Base-by-base conservation (phyloP, 2,888 invertebrate genomes). In the Troilus luridus region DNA sequence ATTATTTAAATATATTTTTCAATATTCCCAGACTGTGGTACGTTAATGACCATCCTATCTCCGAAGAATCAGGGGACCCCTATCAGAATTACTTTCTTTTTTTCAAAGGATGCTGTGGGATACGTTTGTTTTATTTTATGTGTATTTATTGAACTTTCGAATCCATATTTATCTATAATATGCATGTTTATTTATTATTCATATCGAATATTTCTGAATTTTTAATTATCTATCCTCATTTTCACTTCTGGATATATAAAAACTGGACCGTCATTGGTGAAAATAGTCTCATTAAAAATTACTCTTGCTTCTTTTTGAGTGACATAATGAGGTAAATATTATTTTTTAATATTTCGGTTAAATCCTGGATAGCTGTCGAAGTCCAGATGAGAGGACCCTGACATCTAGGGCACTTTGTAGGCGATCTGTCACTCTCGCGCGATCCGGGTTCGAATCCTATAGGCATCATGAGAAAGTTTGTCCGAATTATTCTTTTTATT, bases 401-500 rank as follows among this genome's bases (percentile, higher is more conserved):
- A 77, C 72, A 77, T 12, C 2, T 14, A 17, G 72, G 41, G 72
- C 72, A 19, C 72, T 41, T 19, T 8, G 72, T 77, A 41, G 72
- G 72, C 72, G 72, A 77, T 19, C 17, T 77, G 72, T 77, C 72
- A 77, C 9, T 77, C 72, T 41, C 72, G 8, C 27, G 7, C 17
- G 41, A 41, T 41, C 41, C 72, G 14, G 27, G 27, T 41, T 41
- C 72, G 41, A 77, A 41, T 77, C 72, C 8, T 19, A 0, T 14
- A 9, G 67, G 67, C 24, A 67, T 64, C 64, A 67, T 24, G 72
- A 77, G 72, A 77, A 41, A 77, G 72, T 77, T 41, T 77, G 72
- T 77, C 10, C 12, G 72, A 41, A 77, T 77, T 77, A 77, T 77
- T 77, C 72, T 77, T 77, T 59, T 6, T 77, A 67, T 77, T 77